Percentiles rank a stretch among this genome's conserved stretches.
Evolutionary conservation across 2,797 vertebrate species (phyloP).

Genomic region (Myotis planiceps): DNA sequence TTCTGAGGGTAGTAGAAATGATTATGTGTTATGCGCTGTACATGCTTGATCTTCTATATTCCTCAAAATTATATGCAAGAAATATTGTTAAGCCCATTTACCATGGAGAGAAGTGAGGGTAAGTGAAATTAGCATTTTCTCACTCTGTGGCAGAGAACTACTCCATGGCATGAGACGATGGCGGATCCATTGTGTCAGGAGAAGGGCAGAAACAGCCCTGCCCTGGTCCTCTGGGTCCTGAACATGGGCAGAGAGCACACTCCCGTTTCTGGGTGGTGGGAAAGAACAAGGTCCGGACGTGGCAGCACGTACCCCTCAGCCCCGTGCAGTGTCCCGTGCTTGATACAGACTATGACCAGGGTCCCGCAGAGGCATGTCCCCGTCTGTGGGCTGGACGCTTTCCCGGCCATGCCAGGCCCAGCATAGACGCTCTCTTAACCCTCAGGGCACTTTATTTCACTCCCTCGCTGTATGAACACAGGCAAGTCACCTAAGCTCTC

Average conservation of each 20-base stretch:
- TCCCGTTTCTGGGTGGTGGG: neutral
- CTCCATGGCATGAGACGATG: neutral
- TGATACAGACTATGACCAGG: neutral
- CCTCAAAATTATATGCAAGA: neutral
- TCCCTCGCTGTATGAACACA: neutral
- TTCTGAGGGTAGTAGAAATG: neutral
- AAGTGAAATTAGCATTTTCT: neutral
- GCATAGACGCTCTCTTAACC: neutral
- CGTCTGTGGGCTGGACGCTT: neutral
- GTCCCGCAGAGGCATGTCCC: neutral
- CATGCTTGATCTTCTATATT: neutral
- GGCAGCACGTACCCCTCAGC: neutral
- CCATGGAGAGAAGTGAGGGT: neutral
- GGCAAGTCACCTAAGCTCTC: slow-evolving; percentile 11
- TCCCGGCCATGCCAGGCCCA: neutral
- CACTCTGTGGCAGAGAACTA: neutral
- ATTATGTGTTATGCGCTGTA: neutral
- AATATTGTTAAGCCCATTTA: neutral
- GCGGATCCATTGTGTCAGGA: neutral
- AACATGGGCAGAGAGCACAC: neutral
- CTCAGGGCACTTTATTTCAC: neutral
- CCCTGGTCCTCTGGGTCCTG: neutral
- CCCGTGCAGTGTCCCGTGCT: neutral
- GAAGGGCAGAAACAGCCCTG: neutral
- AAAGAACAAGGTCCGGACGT: neutral